Conservation (phyloP, 37 sponge, comb jelly and placozoan genomes). For the Beroe forskalii region DNA sequence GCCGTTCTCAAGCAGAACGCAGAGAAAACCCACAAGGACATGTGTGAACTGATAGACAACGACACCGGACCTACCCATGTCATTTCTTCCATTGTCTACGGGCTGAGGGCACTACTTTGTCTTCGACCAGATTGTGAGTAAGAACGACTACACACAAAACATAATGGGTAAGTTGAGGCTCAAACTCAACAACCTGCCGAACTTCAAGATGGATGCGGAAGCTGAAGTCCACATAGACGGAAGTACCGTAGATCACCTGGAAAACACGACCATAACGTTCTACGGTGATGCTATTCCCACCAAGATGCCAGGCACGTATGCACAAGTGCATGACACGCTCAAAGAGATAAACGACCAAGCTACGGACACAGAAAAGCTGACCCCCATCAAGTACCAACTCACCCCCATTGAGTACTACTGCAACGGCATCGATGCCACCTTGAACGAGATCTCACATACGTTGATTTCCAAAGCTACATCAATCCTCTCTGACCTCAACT, state of each 20-base stretch:
- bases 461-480: neutral
- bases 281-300: conserved; percentile 12
- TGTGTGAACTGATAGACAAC: neutral
- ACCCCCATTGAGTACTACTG: conserved; percentile 52
- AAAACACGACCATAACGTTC: neutral
- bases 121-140: neutral
- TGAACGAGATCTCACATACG: neutral
- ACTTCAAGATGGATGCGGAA: neutral
- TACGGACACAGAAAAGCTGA: neutral
- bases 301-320: conserved; percentile 48
- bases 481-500: neutral
- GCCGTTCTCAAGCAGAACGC: neutral
- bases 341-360: neutral
- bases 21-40: neutral
- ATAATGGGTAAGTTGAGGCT: neutral
- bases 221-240: conserved; percentile 18
- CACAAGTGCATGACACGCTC: neutral
- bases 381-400: conserved; percentile 46
- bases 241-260: neutral
- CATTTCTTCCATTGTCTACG: conserved; percentile 23
- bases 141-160: neutral
- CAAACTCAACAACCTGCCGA: conserved; percentile 2
- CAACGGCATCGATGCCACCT: neutral
- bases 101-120: conserved; percentile 27
- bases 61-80: conserved; percentile 37